Percentiles rank a stretch among this genome's conserved stretches.
These are phyloP conservation scores for Deroplatys truncata DNA, from an alignment of 2,888 invertebrate genomes.

Conservation along the genomic window DNA sequence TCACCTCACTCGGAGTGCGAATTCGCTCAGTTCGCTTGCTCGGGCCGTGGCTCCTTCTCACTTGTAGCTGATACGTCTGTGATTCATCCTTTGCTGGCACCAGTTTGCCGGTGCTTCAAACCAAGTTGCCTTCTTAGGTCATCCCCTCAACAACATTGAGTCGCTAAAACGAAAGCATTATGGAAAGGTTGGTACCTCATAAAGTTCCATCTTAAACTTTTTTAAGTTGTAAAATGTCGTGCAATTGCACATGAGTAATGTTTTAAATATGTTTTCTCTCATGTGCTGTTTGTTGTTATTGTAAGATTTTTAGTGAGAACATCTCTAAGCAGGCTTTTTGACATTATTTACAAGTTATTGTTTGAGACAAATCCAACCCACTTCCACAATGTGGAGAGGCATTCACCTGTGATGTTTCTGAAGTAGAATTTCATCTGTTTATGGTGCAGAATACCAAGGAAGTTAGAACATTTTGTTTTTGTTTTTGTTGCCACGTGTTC, in stretches of 20 bases:
- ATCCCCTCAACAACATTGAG: conserved; percentile 14
- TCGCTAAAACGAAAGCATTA: conserved; percentile 14
- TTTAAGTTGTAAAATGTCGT: background rate
- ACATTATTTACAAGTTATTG: background rate
- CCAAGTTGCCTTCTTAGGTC: conserved; percentile 22
- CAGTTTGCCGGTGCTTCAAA: conserved; percentile 19
- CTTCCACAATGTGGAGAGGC: background rate
- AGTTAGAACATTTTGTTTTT: background rate
- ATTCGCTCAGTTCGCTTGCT: conserved; percentile 23
- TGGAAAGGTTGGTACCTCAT: conserved; percentile 25
- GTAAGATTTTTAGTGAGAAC: background rate
- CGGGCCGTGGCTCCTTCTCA: conserved; percentile 20
- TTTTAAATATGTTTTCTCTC: background rate
- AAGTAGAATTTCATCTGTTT: background rate
- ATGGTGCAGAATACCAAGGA: background rate
- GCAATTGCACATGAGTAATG: background rate
- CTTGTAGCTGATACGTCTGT: conserved; percentile 23
- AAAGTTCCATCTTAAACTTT: conserved; percentile 4
- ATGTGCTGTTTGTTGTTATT: background rate
- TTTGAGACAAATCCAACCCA: conserved; percentile 11
- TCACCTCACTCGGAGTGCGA: conserved; percentile 26
- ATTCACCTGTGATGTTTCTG: background rate
- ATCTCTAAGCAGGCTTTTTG: background rate
- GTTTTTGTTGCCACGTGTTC: background rate
- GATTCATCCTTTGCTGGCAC: conserved; percentile 23